Percentiles rank a stretch among this genome's conserved stretches.
Evolutionary conservation across 2,797 vertebrate genomes (phyloP).

Genomic region (Pampus argenteus): DNA sequence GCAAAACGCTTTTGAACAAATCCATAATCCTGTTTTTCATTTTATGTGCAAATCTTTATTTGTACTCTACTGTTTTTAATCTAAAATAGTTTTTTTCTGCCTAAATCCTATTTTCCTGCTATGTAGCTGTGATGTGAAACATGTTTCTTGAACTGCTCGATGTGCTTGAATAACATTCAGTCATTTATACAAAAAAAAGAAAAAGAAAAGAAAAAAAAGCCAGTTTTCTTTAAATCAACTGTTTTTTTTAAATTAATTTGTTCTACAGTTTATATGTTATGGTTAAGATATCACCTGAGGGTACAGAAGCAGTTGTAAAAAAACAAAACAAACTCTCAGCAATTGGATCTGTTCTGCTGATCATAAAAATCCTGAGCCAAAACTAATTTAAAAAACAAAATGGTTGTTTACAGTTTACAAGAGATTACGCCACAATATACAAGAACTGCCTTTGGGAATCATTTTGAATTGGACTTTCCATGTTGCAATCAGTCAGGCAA

Average conservation of each 20-base stretch:
- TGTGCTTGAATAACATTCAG: constrained; percentile 36
- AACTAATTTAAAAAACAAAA: constrained; percentile 51
- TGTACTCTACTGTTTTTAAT: constrained; percentile 70
- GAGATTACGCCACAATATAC: constrained; percentile 31
- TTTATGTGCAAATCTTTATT: constrained; percentile 73
- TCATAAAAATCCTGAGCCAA: constrained; percentile 31
- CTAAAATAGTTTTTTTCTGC: constrained; percentile 56
- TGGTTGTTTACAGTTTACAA: constrained; percentile 50
- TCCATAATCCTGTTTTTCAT: constrained; percentile 80
- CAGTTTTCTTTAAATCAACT: constrained; percentile 38
- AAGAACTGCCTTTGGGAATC: constrained; percentile 54
- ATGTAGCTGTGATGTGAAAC: constrained; percentile 53
- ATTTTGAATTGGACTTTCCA: constrained; percentile 50
- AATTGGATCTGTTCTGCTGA: constrained; percentile 36
- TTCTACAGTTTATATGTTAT: constrained; percentile 10
- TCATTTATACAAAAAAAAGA: too few relatives aligned
- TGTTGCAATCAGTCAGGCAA: constrained; percentile 40
- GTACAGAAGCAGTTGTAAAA: constrained; percentile 4
- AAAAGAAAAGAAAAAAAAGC: too few relatives aligned
- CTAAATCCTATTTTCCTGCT: constrained; percentile 73
- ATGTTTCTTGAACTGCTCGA: constrained; percentile 31
- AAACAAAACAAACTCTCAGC: background rate
- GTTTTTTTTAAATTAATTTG: constrained; percentile 37
- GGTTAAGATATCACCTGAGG: constrained; percentile 35
- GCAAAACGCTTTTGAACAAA: constrained; percentile 60